Base-by-base conservation (phyloP, 2,113 vertebrate species). In the Malurus elegans region DNA sequence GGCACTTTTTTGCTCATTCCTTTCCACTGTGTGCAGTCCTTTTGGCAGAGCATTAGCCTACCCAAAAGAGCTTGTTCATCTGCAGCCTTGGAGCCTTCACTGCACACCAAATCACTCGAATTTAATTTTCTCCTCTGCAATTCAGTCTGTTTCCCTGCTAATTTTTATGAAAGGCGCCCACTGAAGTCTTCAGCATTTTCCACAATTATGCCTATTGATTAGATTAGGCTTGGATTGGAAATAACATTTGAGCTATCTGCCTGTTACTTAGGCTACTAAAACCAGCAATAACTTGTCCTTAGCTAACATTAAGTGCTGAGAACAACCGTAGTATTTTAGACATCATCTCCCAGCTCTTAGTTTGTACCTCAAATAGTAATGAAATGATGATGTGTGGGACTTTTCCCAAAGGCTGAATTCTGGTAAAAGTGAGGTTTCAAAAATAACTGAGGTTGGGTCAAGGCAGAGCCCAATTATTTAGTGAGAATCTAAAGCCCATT, bases 1-100 rank as follows among this genome's bases (percentile, higher is more conserved):
- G 34, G 28, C 42, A 20, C n/a, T 45, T 73, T 51, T 82, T 58
- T 71, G 15, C 40, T 88, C 83, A 36, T 80, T 58, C 5, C 8
- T 69, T 86, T 47, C 70, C 56, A 64, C 65, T 70, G 36, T 57
- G 47, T 15, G 38, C 38, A 86, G 75, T 51, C 34, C 6, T 9
- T 51, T 45, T 93, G 79, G 91, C 76, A 93, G 58, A 57, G 75
- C 36, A 21, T 40, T 51, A 83, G 18, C 14, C 48, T 60, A 75
- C 36, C 75, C 71, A 48, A 23, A 86, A 88, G 74, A 92, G 45
- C n/a, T 65, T 86, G 28, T 65, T 95, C 89, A 88, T 86, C 86
- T 92, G 79, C 83, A 95, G 83, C 54, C 79, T 92, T 92, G 50
- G 62, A 91, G 79, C 26, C 67, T 9, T 88, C 67, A 23, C 60